Percentiles rank a stretch among this genome's conserved stretches.
Evolutionary conservation across 1,140 invertebrate genomes (phyloP).

Genomic region (Caenorhabditis remanei): DNA sequence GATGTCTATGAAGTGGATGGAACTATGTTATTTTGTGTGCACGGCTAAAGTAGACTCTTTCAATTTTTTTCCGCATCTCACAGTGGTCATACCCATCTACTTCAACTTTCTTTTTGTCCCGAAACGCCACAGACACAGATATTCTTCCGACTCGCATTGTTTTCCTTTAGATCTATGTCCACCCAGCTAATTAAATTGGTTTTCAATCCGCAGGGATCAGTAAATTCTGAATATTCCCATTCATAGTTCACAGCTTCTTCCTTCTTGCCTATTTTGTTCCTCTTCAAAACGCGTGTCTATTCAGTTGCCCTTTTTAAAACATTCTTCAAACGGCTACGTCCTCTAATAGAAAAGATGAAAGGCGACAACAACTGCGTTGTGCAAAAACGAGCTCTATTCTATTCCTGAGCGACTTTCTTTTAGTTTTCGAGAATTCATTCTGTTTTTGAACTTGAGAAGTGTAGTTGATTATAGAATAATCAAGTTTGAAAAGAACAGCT

Average conservation of each 20-base stretch:
- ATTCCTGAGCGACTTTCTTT: neutral
- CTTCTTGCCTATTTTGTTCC: neutral
- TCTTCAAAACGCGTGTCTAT: neutral
- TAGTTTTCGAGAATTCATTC: neutral
- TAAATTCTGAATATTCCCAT: neutral
- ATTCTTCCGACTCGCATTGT: too few relatives aligned
- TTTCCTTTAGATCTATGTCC: too few relatives aligned
- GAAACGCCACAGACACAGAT: too few relatives aligned
- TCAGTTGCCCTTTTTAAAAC: constrained; percentile 14
- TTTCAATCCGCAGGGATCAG: neutral
- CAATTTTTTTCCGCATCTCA: neutral
- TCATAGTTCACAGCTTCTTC: neutral
- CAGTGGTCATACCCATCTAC: too few relatives aligned
- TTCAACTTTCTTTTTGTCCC: neutral
- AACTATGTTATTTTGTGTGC: neutral
- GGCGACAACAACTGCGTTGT: constrained; percentile 12
- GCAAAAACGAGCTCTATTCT: neutral
- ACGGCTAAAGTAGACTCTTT: neutral
- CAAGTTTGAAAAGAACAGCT: too few relatives aligned
- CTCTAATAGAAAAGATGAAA: constrained; percentile 11
- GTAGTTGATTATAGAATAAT: too few relatives aligned
- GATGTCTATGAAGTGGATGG: neutral
- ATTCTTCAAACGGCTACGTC: constrained; percentile 8
- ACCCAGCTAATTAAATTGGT: too few relatives aligned
- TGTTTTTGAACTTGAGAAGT: neutral